phyloP scores from a whole-genome alignment of 2,113 vertebrate genomes.

The Scopus umbretta region DNA sequence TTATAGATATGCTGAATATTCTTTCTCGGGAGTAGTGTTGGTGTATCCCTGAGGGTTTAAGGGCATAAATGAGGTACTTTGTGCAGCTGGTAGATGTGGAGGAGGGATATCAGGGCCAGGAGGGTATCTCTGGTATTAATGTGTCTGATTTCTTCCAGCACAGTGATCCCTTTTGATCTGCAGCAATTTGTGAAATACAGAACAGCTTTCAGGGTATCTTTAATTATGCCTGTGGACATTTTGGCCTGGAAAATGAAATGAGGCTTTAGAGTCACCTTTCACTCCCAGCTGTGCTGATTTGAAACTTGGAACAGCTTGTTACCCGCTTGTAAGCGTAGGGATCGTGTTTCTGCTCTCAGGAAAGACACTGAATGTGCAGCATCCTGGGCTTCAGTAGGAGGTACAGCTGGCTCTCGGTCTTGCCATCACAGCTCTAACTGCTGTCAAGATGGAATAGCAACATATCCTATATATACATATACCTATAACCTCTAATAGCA shows the following conservation, averaged over 20 bases:
- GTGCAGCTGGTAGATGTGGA: conserved; percentile 16
- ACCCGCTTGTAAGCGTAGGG: neutral
- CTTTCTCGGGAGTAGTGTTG: neutral
- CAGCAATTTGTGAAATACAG: conserved; percentile 15
- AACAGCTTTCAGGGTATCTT: conserved; percentile 24
- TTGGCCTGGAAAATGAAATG: conserved; percentile 1
- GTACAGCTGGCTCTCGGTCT: neutral
- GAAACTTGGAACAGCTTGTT: neutral
- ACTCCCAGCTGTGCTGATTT: neutral
- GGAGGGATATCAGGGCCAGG: conserved; percentile 15
- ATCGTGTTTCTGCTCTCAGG: neutral
- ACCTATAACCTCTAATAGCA: neutral
- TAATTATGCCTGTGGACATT: conserved; percentile 29
- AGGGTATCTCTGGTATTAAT: conserved; percentile 30
- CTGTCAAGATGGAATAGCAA: neutral
- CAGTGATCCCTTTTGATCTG: conserved; percentile 43
- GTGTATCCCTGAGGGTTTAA: conserved; percentile 15
- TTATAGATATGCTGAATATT: conserved; percentile 12
- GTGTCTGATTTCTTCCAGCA: conserved; percentile 28
- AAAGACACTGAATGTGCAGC: neutral
- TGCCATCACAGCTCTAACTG: neutral
- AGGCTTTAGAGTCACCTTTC: conserved; percentile 29
- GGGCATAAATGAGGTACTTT: conserved; percentile 40
- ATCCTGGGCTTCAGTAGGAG: neutral
- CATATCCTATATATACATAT: neutral